phyloP scores from a whole-genome alignment of 2,113 vertebrate genomes.

The Sinocyclocheilus anshuiensis region DNA sequence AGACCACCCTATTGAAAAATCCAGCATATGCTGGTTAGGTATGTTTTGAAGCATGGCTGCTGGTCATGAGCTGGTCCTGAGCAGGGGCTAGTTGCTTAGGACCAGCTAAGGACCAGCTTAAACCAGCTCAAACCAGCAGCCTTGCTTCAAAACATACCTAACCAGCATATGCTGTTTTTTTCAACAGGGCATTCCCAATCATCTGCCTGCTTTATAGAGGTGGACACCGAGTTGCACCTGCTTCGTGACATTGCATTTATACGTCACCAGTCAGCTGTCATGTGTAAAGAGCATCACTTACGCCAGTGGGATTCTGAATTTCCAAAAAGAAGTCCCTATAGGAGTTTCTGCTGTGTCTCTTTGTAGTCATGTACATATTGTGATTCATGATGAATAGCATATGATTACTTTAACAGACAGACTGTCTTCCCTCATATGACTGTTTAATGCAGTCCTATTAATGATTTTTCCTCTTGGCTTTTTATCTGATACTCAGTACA shows the following conservation, averaged over 20 bases:
- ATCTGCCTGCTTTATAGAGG: background rate
- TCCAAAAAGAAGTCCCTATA: background rate
- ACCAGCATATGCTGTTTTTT: too few species aligned
- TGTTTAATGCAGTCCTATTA: slow-evolving; percentile 30
- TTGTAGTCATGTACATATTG: background rate
- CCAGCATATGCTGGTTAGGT: too few species aligned
- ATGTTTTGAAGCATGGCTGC: too few species aligned
- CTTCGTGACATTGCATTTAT: background rate
- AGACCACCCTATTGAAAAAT: too few species aligned
- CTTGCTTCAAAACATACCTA: too few species aligned
- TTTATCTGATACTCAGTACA: background rate
- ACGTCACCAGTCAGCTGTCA: background rate
- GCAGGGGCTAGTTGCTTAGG: too few species aligned
- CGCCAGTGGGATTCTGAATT: background rate
- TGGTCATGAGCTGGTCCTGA: too few species aligned
- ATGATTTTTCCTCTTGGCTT: slow-evolving; percentile 1
- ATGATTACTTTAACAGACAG: slow-evolving; percentile 49
- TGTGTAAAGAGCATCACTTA: background rate
- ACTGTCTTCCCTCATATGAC: slow-evolving; percentile 1
- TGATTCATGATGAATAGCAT: background rate
- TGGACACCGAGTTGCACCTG: background rate
- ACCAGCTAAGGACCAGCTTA: too few species aligned
- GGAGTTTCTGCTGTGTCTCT: background rate
- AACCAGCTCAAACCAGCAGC: too few species aligned
- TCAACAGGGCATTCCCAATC: too few species aligned